Base-by-base conservation (phyloP, 2,888 invertebrate genomes). In the Chromoteleia sp. region DNA sequence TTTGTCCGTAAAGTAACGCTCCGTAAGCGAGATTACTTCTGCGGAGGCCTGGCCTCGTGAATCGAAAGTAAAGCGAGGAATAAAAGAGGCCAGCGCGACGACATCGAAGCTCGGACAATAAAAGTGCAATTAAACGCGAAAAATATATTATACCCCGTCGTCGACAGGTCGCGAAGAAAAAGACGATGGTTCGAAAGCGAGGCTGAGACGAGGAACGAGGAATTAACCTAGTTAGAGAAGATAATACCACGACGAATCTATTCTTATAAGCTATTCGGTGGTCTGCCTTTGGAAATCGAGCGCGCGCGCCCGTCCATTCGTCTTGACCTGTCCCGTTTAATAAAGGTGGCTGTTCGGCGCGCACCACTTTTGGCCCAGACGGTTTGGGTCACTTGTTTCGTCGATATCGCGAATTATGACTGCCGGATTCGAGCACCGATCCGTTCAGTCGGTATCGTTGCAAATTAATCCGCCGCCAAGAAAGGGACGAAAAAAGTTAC, bases 221-320 rank as follows among this genome's bases (percentile, higher is more conserved):
- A 87, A 88, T 88, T 88, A 89, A 89, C 88, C 88, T 76, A 87
- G 86, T 88, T 88, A 84, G 84, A 68, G 84, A 84, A 85, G 86
- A 89, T 88, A 88, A 88, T 87, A 84, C 84, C 71, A 73, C 76
- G 75, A 82, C 83, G 81, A 84, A 88, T 86, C 84, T 86, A 86
- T 86, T 87, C 84, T 85, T 82, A 84, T 78, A 82, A 79, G 84
- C 83, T 84, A 80, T 86, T 86, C 81, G 81, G 52, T 74, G 79
- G 83, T 83, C 81, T 81, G 80, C 77, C 70, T 73, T 79, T 21
- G 56, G 80, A 65, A 81, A 86, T 85, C 81, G 78, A 74, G 78
- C 61, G 82, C 82, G 82, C 82, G 83, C 78, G 68, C 30, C 56
- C 45, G 59, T 76, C 36, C 79, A 63, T 83, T 61, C 73, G 77